Base-by-base conservation (phyloP, 2,888 invertebrate genomes). In the Adelognathus sp. region DNA sequence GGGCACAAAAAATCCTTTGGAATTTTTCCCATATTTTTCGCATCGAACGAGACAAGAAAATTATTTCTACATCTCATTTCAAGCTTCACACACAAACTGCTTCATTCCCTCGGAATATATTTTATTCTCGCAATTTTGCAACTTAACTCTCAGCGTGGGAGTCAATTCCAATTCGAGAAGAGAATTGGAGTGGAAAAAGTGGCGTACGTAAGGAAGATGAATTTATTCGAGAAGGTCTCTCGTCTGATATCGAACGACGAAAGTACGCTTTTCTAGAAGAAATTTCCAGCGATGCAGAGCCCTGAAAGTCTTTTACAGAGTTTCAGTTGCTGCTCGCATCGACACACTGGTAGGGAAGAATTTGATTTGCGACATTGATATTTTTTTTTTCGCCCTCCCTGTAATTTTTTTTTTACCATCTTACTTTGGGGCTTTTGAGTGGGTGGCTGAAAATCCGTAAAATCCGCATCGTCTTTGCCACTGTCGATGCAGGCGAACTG, bases 301-400 rank as follows among this genome's bases (percentile, higher is more conserved):
- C n/a, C n/a, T n/a, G n/a, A n/a, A n/a, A n/a, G n/a, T 24, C 9
- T 24, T 5, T 36, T 11, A 1, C n/a, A 24, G 6, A 60, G 24
- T 6, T 39, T 11, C 0, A n/a, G 6, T 7, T 33, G 5, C 21
- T 18, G 6, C 21, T 0, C 58, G 58, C 1, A 14, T 56, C 64
- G 21, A 3, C 21, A 64, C 18, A 9, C 50, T 46, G 16, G 71
- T 50, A 46, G 31, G 14, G 16, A 6, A 41, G 21, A 76, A 71
- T 66, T 71, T 71, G 31, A 71, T 71, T 60, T 41, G 33, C 58
- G 52, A 52, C 41, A 71, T 71, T 29, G 58, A 29, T 1, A 66
- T 60, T 71, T 27, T 60, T 58, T n/a, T 64, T 36, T 24, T 76
- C 58, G 41, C 50, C 33, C 24, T 63, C 27, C 27, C 27, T 7